A percentile compares a stretch with the other conserved stretches of the same genome.
Conservation (phyloP, 2,797 vertebrate species). For the Dicrostonyx torquatus region DNA sequence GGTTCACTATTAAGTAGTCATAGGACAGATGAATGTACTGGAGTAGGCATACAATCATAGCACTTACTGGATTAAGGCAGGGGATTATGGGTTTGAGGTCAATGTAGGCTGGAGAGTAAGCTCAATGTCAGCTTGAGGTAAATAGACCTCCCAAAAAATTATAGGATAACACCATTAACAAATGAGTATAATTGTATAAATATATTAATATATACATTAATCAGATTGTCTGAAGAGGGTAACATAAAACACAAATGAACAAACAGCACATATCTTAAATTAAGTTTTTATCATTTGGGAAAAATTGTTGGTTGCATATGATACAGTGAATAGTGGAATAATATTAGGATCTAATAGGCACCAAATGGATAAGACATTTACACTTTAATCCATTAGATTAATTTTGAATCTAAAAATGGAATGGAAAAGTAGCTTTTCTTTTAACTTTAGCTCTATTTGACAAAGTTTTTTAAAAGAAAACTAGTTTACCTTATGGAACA, state of each 20-base stretch:
- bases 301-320: constrained; percentile 14
- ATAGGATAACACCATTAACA: not conserved
- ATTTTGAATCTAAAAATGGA: constrained; percentile 37
- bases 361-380: not conserved
- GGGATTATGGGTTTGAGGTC: not conserved
- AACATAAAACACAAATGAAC: constrained; percentile 14
- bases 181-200: not conserved
- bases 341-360: not conserved
- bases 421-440: not conserved
- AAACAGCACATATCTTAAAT: constrained; percentile 21
- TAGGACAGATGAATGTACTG: not conserved
- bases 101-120: not conserved
- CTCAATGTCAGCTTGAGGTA: not conserved
- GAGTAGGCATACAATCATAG: not conserved
- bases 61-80: not conserved
- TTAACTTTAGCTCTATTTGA: not conserved
- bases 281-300: not conserved
- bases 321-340: not conserved
- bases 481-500: constrained; percentile 24
- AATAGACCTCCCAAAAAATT: not conserved
- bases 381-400: constrained; percentile 27
- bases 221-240: not conserved
- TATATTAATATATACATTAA: not conserved
- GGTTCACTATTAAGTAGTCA: not conserved
- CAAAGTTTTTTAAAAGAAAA: constrained; percentile 19